Base-by-base conservation (phyloP, 2,888 invertebrate species). In the Pristionchus japonicus region DNA sequence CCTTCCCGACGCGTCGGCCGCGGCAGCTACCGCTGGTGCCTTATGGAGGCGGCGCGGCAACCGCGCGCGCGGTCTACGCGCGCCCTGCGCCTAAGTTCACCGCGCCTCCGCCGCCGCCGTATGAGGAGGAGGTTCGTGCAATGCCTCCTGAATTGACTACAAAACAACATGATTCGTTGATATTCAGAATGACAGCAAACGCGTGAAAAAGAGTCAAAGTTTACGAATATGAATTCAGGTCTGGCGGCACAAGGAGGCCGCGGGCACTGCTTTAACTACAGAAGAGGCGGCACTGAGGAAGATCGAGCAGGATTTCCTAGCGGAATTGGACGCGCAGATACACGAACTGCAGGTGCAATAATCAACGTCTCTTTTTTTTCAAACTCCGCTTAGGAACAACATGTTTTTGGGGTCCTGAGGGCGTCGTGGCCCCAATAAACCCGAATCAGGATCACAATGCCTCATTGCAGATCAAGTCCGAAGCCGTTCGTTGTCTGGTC, bases 241-340 rank as follows among this genome's bases (percentile, higher is more conserved):
- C 17, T 52, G 82, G 82, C 11, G 52, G 17, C 82, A 34, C 31
- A 85, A 64, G 64, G 61, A 40, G 85, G 64, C 61, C 27, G 27
- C 61, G 0, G 64, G 31, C 9, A 43, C 37, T 2, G 40, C n/a
- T 11, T 13, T 67, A 49, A 61, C 64, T 0, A 40, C 31, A 0
- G 85, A 67, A 15, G 86, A 86, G 17, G 67, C 67, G 6, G 49
- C 47, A 3, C 43, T 87, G 43, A 52, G 87, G 43, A 87, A 87
- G 80, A 87, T 87, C 57, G 87, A 87, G 57, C 87, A 80, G 57
- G 87, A 87, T 31, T 87, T 87, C 57, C 80, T 87, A 4, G 87
- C 87, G 0, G 87, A 87, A 43, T n/a, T 87, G 37, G 87, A 87
- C 61, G 87, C 87, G 1, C 87, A 87, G 80, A 87, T 87, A 17